phyloP scores from a whole-genome alignment of 2,113 vertebrate species.

The Dasypus novemcinctus region DNA sequence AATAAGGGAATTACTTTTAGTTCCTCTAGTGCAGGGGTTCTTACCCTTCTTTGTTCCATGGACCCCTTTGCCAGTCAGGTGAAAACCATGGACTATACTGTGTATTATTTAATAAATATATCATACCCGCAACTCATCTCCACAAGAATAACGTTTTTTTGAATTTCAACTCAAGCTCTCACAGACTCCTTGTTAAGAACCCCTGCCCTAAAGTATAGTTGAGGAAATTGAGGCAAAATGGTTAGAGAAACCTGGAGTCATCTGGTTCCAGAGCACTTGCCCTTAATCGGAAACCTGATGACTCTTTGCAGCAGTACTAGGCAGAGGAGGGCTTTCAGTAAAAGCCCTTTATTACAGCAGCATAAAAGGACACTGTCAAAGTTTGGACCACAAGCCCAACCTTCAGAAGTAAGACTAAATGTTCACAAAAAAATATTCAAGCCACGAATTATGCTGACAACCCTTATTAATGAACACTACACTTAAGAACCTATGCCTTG shows the following conservation, averaged over 20 bases:
- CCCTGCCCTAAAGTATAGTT: background rate
- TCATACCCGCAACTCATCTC: too few species aligned
- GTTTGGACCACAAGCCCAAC: background rate
- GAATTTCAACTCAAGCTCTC: too few species aligned
- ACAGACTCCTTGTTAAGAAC: too few species aligned
- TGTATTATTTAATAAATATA: too few species aligned
- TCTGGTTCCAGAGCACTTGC: background rate
- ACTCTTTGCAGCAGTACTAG: background rate
- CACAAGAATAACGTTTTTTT: too few species aligned
- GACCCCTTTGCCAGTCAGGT: too few species aligned
- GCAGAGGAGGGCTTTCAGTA: background rate
- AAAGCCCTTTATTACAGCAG: background rate
- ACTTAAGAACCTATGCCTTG: background rate
- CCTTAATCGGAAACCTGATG: background rate
- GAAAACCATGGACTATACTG: too few species aligned
- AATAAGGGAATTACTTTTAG: background rate
- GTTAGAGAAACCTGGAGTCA: background rate
- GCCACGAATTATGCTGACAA: background rate
- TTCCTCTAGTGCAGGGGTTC: background rate
- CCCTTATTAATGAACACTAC: background rate
- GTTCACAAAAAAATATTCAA: background rate
- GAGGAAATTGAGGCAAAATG: background rate
- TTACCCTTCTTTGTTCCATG: too few species aligned
- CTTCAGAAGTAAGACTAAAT: background rate
- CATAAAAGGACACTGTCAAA: background rate